Evolutionary conservation across 2,797 vertebrate genomes (phyloP), one percentile per base, ranked within the genome.

Genomic region (Chromobotia macracanthus): DNA sequence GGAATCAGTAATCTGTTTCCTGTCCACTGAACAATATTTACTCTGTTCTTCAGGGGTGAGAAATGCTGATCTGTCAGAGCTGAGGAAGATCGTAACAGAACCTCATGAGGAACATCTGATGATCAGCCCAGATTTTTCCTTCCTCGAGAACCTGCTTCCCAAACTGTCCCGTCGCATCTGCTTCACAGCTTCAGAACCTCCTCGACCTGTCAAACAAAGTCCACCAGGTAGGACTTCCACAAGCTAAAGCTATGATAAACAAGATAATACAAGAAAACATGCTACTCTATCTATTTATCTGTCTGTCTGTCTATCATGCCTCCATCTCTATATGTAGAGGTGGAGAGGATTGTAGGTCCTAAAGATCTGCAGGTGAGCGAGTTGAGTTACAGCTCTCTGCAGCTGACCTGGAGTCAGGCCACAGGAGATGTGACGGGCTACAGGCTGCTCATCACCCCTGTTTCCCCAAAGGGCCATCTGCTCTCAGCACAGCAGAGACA

Each of bases 111-210:
- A 97, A 81, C 94, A 97, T 11, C 28, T 94, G 11, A 85, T 97
- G 63, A 86, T 90, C 0, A 84, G 80, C 2, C 50, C 87, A 0
- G 94, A 95, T 80, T 95, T 91, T 82, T 89, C 89, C 28, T 84
- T 87, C 19, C 90, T 96, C 64, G 84, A 90, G 3, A 31, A 18
- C 0, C 65, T 95, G 58, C 90, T 93, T 23, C 92, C 91, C 61
- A 95, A 94, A 68, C 89, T 97, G 68, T 94, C 94, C 15, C 92
- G 95, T 41, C 89, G 95, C 69, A 76, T 97, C 46, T 97, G 96
- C 77, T 89, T 95, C 77, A 92, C 93, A 0, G 93, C 95, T 9
- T 96, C 95, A 0, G 96, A 97, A 58, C 95, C 95, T 0, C 95
- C 95, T 0, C 91, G 85, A 2, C 95, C 96, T 0, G 79, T 91